Evolutionary conservation across 2,113 vertebrate species (phyloP).

Genomic region (Ranitomeya imitator): DNA sequence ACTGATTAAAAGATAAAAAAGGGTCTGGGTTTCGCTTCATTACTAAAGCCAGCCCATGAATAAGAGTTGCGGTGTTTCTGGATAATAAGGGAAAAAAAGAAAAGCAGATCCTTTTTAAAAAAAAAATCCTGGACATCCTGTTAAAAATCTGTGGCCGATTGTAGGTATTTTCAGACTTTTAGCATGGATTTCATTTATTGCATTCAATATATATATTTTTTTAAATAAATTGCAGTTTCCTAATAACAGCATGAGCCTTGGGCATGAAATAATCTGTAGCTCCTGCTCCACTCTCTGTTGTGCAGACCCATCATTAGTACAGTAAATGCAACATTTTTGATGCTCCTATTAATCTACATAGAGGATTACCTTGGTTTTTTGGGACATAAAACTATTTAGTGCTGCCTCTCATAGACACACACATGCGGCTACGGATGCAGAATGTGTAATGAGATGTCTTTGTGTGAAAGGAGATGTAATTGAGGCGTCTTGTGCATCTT

Average conservation of each 20-base stretch:
- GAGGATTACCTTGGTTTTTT: neutral
- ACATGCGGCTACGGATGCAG: neutral
- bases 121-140: no score
- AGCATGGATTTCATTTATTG: no score
- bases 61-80: no score
- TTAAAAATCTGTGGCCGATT: no score
- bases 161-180: no score
- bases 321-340: neutral
- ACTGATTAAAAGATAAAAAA: no score
- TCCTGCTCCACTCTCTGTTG: neutral
- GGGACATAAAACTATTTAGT: neutral
- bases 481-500: constrained; percentile 21
- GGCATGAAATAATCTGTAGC: neutral
- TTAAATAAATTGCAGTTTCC: neutral
- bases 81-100: no score
- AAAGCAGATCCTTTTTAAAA: no score
- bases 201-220: no score
- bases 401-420: neutral
- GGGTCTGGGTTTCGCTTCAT: no score
- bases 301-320: neutral
- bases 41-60: no score
- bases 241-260: neutral
- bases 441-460: constrained; percentile 16
- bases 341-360: neutral
- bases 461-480: constrained; percentile 16